Base-by-base conservation (phyloP, 2,113 vertebrate species). In the Aptenodytes patagonicus region DNA sequence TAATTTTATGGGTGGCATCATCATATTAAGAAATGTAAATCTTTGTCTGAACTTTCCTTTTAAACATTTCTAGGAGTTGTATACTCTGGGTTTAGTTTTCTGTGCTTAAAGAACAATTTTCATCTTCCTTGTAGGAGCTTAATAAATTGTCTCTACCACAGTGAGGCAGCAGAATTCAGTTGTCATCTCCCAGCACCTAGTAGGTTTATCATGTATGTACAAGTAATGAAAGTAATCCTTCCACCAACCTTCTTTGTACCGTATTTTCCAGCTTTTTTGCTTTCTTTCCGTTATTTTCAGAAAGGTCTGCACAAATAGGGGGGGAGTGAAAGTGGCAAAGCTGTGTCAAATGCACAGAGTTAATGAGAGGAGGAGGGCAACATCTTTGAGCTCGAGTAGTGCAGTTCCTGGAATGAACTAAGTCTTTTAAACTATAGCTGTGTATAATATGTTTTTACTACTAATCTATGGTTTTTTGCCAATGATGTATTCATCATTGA, bases 111-210 rank as follows among this genome's bases (percentile, higher is more conserved):
- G 47, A 71, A 68, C 5, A 73, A 29, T 58, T 89, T 91, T 75
- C 46, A 51, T n/a, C 10, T 38, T 58, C 17, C 36, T 54, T 40
- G 14, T 38, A 38, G 55, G 24, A 89, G 64, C 18, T 81, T 42
- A 65, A 36, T 60, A 71, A 91, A 44, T 52, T 60, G 3, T 31
- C 36, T 87, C 21, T 42, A 18, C 57, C 69, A 72, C 64, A 64
- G 83, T 60, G 87, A 96, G 87, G 64, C 46, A 94, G 80, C 93
- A 96, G 72, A 87, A 95, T 85, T 89, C 75, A 85, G 31, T 72
- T 82, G 65, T 70, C 60, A n/a, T 65, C 25, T 81, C 34, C 72
- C 84, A 91, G n/a, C 52, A 68, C 40, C 29, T 68, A 44, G 1
- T 3, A 73, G 38, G 31, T 81, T 81, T 81, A 73, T 87, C 5